These are phyloP conservation scores for Porites lutea DNA, from an alignment of 64 coral and sea anemone genomes.

Conservation along the genomic window DNA sequence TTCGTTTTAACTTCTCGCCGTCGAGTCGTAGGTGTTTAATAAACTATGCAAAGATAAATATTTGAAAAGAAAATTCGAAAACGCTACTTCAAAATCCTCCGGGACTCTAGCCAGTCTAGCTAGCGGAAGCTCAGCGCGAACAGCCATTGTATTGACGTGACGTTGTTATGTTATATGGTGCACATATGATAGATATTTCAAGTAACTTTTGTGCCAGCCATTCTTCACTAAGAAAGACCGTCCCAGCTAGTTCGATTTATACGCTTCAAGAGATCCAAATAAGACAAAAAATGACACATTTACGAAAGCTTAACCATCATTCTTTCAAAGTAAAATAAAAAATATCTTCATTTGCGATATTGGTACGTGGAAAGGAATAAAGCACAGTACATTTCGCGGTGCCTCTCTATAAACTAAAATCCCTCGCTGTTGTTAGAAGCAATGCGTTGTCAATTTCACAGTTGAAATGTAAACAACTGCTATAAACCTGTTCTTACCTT, in stretches of 20 bases:
- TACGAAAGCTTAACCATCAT: background rate
- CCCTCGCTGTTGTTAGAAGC: background rate
- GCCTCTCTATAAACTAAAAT: background rate
- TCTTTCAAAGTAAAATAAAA: background rate
- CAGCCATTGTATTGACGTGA: background rate
- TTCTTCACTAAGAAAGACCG: background rate
- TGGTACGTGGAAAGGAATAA: background rate
- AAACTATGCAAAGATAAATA: slow-evolving; percentile 4
- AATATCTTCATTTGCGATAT: background rate
- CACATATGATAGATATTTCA: background rate
- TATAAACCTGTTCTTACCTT: slow-evolving; percentile 14
- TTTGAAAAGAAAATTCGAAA: background rate
- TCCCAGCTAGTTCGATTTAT: background rate
- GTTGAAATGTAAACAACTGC: slow-evolving; percentile 43
- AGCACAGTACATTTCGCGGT: background rate
- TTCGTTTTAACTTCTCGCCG: background rate
- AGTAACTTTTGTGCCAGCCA: background rate
- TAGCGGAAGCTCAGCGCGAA: background rate
- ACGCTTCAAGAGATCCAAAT: no score
- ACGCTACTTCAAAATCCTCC: background rate
- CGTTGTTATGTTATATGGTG: background rate
- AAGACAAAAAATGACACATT: background rate
- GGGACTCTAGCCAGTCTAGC: background rate
- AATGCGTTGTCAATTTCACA: slow-evolving; percentile 36
- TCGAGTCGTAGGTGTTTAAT: background rate